Evolutionary conservation across 1,140 invertebrate species (phyloP).

Genomic region (Drosophila mojavensis): DNA sequence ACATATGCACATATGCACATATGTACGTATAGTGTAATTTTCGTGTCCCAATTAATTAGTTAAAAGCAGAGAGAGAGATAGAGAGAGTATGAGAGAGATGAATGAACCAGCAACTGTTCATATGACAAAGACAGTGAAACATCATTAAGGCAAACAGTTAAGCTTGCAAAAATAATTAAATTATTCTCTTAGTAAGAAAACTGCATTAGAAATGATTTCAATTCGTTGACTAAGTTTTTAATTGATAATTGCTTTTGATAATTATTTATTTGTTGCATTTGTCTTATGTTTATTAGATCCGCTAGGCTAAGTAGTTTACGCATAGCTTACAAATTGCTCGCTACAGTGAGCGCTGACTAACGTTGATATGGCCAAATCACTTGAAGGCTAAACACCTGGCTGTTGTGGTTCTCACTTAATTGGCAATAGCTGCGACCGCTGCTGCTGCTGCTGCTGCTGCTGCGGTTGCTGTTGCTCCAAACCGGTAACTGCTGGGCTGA

Average conservation of each 20-base stretch:
- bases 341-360: slow-evolving; percentile 4
- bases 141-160: no score
- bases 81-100: no score
- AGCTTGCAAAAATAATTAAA: no score
- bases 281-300: background rate
- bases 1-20: background rate
- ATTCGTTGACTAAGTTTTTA: background rate
- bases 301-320: background rate
- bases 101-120: no score
- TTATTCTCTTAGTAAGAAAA: no score
- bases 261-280: background rate
- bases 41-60: no score
- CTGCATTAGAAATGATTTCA: no score
- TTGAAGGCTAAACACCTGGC: slow-evolving; percentile 9
- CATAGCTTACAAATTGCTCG: background rate
- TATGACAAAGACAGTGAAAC: no score
- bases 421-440: slow-evolving; percentile 11
- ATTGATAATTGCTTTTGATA: background rate
- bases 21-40: no score
- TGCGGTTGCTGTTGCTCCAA: slow-evolving; percentile 2
- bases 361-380: background rate
- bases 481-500: slow-evolving; percentile 21
- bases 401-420: slow-evolving; percentile 16
- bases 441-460: background rate
- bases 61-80: no score